Evolutionary conservation across 1,140 invertebrate species (phyloP).

Genomic region (Epicauta chinensis): DNA sequence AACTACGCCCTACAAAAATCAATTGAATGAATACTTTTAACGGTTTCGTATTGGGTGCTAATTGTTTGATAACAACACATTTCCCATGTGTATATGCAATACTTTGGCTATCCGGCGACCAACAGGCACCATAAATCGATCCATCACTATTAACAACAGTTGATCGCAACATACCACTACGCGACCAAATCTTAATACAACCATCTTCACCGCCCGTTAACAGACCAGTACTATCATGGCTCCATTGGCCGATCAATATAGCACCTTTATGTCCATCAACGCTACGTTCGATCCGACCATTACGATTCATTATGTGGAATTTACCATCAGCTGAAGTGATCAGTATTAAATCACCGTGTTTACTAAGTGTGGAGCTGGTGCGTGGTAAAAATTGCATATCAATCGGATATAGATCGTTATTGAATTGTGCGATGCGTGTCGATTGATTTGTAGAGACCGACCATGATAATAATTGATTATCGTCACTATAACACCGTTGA

Average conservation of each 20-base stretch:
- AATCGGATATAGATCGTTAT: conserved; percentile 79
- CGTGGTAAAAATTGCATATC: conserved; percentile 77
- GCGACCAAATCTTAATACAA: conserved; percentile 92
- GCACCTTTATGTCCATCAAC: conserved; percentile 92
- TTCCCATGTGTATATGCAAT: conserved; percentile 82
- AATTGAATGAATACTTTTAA: conserved; percentile 54
- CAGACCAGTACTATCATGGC: conserved; percentile 84
- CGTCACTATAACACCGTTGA: conserved; percentile 81
- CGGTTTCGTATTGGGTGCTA: conserved; percentile 83
- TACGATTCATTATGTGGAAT: conserved; percentile 82
- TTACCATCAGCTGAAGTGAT: conserved; percentile 89
- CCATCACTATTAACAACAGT: conserved; percentile 76
- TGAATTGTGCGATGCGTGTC: conserved; percentile 66
- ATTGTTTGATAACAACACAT: conserved; percentile 80
- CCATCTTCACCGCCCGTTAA: conserved; percentile 97
- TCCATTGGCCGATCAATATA: conserved; percentile 80
- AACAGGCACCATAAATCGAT: conserved; percentile 75
- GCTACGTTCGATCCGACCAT: conserved; percentile 86
- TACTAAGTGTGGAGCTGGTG: conserved; percentile 47
- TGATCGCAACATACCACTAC: conserved; percentile 90
- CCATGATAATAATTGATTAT: conserved; percentile 86
- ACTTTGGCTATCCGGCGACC: conserved; percentile 79
- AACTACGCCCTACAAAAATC: conserved; percentile 20
- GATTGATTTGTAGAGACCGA: conserved; percentile 74
- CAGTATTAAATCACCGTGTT: conserved; percentile 78